Conservation (phyloP, 2,888 invertebrate species). For the Rhabditophanes sp. region DNA sequence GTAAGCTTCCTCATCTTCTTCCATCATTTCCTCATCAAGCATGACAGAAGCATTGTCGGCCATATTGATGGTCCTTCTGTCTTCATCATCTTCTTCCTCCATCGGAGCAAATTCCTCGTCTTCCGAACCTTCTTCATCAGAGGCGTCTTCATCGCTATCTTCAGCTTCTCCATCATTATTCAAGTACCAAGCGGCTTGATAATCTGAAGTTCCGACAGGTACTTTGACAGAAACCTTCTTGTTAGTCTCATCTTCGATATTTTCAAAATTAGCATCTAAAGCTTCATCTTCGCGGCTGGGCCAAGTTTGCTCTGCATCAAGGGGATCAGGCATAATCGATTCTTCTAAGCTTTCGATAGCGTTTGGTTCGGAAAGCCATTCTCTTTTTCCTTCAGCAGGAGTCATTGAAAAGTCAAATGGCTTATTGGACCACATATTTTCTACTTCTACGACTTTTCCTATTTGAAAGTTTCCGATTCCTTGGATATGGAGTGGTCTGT, state of each 20-base stretch:
- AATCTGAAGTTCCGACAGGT: constrained; percentile 87
- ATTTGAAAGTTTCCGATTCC: constrained; percentile 87
- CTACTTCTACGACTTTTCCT: constrained; percentile 54
- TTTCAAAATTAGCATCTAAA: constrained; percentile 6
- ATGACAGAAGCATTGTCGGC: constrained; percentile 22
- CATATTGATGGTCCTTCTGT: constrained; percentile 35
- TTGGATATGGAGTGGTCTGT: constrained; percentile 72
- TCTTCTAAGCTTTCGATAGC: no score
- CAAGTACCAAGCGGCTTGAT: constrained; percentile 68
- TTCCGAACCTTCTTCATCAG: constrained; percentile 19
- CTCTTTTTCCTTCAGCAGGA: constrained; percentile 9
- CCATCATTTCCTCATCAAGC: constrained; percentile 7
- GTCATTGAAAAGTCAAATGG: no score
- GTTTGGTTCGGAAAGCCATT: constrained; percentile 19
- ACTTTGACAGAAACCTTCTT: constrained; percentile 56
- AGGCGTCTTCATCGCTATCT: constrained; percentile 46
- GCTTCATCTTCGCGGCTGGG: background rate
- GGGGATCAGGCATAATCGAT: constrained; percentile 56
- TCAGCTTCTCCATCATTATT: constrained; percentile 52
- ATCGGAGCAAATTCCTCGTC: constrained; percentile 6
- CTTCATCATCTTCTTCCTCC: constrained; percentile 53
- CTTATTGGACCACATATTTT: no score
- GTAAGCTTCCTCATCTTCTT: constrained; percentile 10
- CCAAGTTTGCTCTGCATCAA: constrained; percentile 93
- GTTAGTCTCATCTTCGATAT: background rate